Conservation (phyloP, 2,797 vertebrate species). For the Microcaecilia unicolor region DNA sequence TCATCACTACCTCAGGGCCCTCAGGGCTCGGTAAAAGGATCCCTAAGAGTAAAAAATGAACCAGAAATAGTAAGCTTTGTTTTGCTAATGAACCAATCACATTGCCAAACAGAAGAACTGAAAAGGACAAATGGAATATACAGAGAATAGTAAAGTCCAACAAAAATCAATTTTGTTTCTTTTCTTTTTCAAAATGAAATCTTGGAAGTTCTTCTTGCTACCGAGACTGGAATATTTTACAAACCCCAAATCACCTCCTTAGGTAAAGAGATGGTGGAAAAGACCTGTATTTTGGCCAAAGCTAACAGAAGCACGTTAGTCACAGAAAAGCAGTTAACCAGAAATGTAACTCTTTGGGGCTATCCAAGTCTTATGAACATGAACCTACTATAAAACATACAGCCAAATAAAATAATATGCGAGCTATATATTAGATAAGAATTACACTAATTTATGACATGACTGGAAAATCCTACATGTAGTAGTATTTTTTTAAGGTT, state of each 20-base stretch:
- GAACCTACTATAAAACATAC: conserved; percentile 29
- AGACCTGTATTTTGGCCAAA: conserved; percentile 20
- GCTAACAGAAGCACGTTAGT: conserved; percentile 38
- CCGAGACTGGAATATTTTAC: neutral
- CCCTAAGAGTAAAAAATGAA: too few species aligned
- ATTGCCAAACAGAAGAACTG: too few species aligned
- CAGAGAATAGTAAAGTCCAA: conserved; percentile 2
- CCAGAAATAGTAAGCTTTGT: too few species aligned
- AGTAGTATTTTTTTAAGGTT: too few species aligned
- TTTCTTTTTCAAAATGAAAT: conserved; percentile 6
- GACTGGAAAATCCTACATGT: conserved; percentile 14
- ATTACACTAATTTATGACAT: conserved; percentile 28
- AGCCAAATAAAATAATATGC: conserved; percentile 22
- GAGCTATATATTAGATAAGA: conserved; percentile 30
- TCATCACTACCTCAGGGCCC: too few species aligned
- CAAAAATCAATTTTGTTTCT: conserved; percentile 3
- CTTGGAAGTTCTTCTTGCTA: neutral
- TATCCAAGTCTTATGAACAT: conserved; percentile 43
- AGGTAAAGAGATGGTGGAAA: conserved; percentile 16
- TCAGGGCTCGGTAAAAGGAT: too few species aligned
- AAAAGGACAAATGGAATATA: too few species aligned
- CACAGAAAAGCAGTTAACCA: conserved; percentile 18
- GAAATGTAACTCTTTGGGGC: conserved; percentile 37
- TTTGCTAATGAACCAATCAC: too few species aligned
- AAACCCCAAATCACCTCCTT: conserved; percentile 16